Evolutionary conservation across 2,797 vertebrate species (phyloP).

Genomic region (Chromobotia macracanthus): DNA sequence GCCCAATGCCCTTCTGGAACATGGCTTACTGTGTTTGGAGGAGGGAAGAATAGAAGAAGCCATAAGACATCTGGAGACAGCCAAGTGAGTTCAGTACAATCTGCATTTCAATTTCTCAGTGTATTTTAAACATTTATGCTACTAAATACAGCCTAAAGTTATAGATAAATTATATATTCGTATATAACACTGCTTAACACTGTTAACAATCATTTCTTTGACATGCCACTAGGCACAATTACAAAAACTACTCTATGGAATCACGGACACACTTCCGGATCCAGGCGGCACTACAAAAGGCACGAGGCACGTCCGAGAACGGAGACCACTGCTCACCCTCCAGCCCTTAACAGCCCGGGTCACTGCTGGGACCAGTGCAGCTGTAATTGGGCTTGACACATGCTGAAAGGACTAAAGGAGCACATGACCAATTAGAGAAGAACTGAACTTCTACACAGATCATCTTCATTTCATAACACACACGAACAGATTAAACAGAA

Average conservation of each 20-base stretch:
- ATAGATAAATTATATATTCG: neutral
- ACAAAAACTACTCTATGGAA: conserved; percentile 99
- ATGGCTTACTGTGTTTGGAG: conserved; percentile 89
- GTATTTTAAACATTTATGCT: conserved; percentile 8
- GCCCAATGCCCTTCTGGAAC: conserved; percentile 93
- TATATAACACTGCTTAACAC: neutral
- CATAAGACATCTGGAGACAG: conserved; percentile 87
- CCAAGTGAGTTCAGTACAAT: conserved; percentile 83
- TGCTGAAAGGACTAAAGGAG: conserved; percentile 17
- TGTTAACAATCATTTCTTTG: conserved; percentile 6
- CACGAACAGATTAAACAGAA: conserved; percentile 5
- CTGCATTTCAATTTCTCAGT: neutral
- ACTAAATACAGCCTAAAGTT: neutral
- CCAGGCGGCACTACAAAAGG: conserved; percentile 94
- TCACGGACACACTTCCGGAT: conserved; percentile 98
- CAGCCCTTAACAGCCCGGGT: conserved; percentile 67
- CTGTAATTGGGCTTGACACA: conserved; percentile 24
- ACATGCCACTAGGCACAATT: conserved; percentile 85
- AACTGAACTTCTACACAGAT: conserved; percentile 22
- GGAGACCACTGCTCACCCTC: conserved; percentile 75
- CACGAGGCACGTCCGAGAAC: conserved; percentile 79
- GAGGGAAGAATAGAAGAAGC: conserved; percentile 86
- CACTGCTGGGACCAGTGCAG: conserved; percentile 20
- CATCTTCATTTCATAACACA: conserved; percentile 15
- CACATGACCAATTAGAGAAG: conserved; percentile 19